Conservation (phyloP, 2,113 vertebrate genomes). For the Strigops habroptila region DNA sequence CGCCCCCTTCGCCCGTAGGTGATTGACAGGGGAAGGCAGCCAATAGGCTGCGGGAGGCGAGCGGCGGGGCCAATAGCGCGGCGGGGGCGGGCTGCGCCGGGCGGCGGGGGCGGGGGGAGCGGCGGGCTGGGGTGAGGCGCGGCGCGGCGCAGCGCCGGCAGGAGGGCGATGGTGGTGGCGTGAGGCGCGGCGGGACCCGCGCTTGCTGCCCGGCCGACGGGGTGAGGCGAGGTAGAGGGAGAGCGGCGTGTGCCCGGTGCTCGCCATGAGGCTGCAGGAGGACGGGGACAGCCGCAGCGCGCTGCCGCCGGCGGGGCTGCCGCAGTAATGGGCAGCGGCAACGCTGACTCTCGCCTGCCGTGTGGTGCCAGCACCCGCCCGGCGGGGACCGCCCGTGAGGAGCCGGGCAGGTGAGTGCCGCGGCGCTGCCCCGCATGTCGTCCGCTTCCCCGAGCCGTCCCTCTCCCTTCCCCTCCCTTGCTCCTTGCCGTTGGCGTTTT, state of each 20-base stretch:
- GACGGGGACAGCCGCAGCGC: constrained; percentile 41
- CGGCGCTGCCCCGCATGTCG: not conserved
- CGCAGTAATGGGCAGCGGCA: constrained; percentile 3
- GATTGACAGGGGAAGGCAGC: rapidly evolving
- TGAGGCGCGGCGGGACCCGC: not conserved
- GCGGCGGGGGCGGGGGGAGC: not conserved
- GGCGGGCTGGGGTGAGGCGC: not conserved
- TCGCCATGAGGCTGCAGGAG: constrained; percentile 43
- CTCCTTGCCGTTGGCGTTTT: not conserved
- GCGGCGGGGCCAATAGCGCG: not conserved
- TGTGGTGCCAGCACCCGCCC: constrained; percentile 7
- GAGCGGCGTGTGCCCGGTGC: not conserved
- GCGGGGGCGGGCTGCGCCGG: not conserved
- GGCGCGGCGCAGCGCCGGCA: not conserved
- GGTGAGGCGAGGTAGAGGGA: not conserved
- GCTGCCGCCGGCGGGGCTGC: constrained; percentile 9
- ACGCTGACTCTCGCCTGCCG: not conserved
- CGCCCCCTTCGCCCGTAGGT: not conserved
- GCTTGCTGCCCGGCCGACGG: not conserved
- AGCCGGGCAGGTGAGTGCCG: constrained; percentile 36
- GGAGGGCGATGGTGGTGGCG: constrained; percentile 1
- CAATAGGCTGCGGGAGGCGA: not conserved
- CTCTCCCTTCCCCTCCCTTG: not conserved
- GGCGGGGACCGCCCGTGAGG: not conserved
- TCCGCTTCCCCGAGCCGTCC: not conserved